Base-by-base conservation (phyloP, 1,140 invertebrate genomes). In the Drosophila varians region DNA sequence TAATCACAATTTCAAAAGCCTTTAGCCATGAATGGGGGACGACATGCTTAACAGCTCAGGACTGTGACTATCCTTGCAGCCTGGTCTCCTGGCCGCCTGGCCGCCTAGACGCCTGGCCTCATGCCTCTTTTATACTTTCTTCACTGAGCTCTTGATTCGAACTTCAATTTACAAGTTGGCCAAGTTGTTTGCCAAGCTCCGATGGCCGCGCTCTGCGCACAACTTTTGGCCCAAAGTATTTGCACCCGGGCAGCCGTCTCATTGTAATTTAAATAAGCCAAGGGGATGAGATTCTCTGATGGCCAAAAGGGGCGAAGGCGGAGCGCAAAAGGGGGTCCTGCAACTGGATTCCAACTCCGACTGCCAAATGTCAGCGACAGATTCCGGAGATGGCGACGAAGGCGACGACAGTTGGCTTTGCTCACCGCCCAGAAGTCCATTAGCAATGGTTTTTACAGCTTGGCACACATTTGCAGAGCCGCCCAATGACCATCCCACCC, bases 181-280 rank as follows among this genome's bases (percentile, higher is more conserved):
- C 76, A 84, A 84, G 72, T 86, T 86, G 79, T 86, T 83, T 72
- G 80, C 75, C 80, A 79, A 58, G 56, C 62, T 74, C 47, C 69
- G 55, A 40, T 57, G 47, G 42, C 38, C 46, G 66, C 46, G 66
- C 46, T 65, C 48, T 42, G 66, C 48, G 40, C 34, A 43, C 56
- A 64, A 76, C 53, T 55, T 38, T 77, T 53, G 57, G 53, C 48
- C 64, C 36, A 51, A 43, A 76, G 58, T 52, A 71, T 70, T 64
- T 49, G 60, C 56, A 52, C 52, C 55, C 56, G 45, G 55, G 64
- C 40, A 62, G 57, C 74, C 55, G 56, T 60, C 80, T 80, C 64
- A 86, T 87, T 86, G 80, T 86, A 86, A 86, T 86, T 86, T 86
- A 86, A 86, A 86, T 87, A 87, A 80, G 80, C 72, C 65, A 26